Evolutionary conservation across 2,113 vertebrate species (phyloP), one percentile per base, ranked within the genome.

Genomic region (Toxotes chatareus): DNA sequence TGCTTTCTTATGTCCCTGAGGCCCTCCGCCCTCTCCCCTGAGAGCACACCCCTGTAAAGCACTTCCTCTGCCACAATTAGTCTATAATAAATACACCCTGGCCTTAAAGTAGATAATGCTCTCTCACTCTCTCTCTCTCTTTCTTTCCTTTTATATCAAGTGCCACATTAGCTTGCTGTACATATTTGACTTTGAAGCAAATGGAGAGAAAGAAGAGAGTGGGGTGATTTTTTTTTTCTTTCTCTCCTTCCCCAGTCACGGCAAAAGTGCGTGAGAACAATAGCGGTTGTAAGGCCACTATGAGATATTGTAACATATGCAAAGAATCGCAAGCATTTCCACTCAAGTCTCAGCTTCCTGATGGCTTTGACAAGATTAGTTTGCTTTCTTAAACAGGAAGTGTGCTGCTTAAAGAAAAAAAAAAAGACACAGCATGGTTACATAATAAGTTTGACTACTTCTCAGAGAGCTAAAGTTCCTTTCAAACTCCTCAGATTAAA

Each of bases 331-430:
- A 84, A 81, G 89, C 91, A 92, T 92, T 94, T 94, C 89, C 91
- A 93, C 89, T 91, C 76, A 75, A 92, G 89, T 90, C 90, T 91
- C 78, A 71, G 89, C 91, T 94, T 95, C 93, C 94, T 94, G 94
- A 95, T 95, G 90, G 91, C 88, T 94, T 87, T 88, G 93, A 96
- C 95, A 94, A 95, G 94, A 93, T 93, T 89, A 92, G 93, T 93
- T 82, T 87, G 92, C 83, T 94, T 93, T 94, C 90, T 94, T 93
- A 95, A 94, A 95, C 94, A 95, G 95, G 95, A 95, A 94, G 91
- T 85, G 83, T 71, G 84, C 85, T 86, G 82, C 91, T 88, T 93
- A 88, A 92, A 87, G 88, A 86, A 87, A 74, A 73, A 60, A 60
- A 66, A 88, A 67, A 56, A 63, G 40, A 57, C 23, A 53, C 66